phyloP scores from a whole-genome alignment of 2,113 vertebrate species.

The Dolichallabes microphthalmus region DNA sequence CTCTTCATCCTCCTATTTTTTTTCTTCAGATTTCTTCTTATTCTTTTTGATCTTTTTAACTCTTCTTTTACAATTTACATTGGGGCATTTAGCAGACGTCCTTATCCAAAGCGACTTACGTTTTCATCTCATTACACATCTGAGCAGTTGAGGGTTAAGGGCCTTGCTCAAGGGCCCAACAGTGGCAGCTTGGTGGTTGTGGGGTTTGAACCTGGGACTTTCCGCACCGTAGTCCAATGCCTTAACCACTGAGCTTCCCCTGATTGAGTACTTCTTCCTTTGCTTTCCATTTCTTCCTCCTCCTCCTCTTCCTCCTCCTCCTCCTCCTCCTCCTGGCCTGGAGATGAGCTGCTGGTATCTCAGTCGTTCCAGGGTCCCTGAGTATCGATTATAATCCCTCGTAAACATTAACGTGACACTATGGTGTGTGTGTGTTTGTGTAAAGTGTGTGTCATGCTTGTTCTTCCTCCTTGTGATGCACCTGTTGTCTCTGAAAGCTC shows the following conservation, averaged over 20 bases:
- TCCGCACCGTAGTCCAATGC: no score
- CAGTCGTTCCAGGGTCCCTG: not conserved
- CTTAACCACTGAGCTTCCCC: not conserved
- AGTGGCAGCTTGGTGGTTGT: no score
- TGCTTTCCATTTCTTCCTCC: not conserved
- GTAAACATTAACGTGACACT: not conserved
- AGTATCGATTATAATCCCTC: not conserved
- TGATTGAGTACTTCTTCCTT: not conserved
- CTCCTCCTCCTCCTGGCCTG: not conserved
- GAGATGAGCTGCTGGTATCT: not conserved
- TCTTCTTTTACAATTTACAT: not conserved
- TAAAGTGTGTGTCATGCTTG: not conserved
- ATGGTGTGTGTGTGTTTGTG: not conserved
- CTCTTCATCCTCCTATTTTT: no score
- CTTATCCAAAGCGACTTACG: no score
- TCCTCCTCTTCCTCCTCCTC: not conserved
- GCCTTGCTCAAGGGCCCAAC: no score
- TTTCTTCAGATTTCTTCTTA: no score
- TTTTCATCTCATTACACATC: no score
- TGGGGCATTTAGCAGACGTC: no score
- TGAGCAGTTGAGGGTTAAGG: no score
- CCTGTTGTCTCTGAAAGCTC: slow-evolving; percentile 36
- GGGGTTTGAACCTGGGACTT: no score
- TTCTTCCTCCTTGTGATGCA: slow-evolving; percentile 23
- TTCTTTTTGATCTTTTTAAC: no score